Base-by-base conservation (phyloP, 2,888 invertebrate genomes). In the Chrysolina oricalcia region DNA sequence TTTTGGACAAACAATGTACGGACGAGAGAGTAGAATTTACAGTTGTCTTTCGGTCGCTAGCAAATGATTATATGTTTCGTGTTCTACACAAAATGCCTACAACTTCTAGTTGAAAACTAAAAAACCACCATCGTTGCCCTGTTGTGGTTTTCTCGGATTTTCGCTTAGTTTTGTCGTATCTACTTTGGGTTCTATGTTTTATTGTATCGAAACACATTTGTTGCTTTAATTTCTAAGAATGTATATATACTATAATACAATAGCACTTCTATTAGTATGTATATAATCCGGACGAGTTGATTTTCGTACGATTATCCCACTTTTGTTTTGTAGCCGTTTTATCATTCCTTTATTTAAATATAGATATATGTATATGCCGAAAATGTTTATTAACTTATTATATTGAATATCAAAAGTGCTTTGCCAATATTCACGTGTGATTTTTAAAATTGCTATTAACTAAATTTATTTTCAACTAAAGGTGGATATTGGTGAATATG, bases 371-470 rank as follows among this genome's bases (percentile, higher is more conserved):
- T 79, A 71, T 75, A 76, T 75, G 75, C 73, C 68, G 70, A 73
- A 70, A 74, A 75, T 72, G 71, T 73, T 77, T 77, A 78, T 77
- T 77, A 78, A 78, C 75, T 78, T 78, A 75, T 78, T 75, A 72
- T 40, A 75, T 75, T 68, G 70, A 66, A 73, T 72, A 66, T 50
- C 64, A 68, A 72, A 72, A 72, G 69, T 71, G 63, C 66, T 65
- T 75, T 66, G n/a, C 27, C 53, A 68, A 56, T 50, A 19, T 68
- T 40, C 68, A 53, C 19, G 27, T 40, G 43, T 53, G 17, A 53
- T 35, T 15, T 35, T 11, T 17, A 21, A 53, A 68, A 68, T 40
- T 23, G 56, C 40, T 68, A 41, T 67, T 35, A 21, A 23, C 23
- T 27, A 46, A 17, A 41, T 48, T 46, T 11, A 17, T 66, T 46